These are phyloP conservation scores for Callyntrura guangdongensis DNA, from an alignment of 2,888 invertebrate genomes.

Conservation along the genomic window DNA sequence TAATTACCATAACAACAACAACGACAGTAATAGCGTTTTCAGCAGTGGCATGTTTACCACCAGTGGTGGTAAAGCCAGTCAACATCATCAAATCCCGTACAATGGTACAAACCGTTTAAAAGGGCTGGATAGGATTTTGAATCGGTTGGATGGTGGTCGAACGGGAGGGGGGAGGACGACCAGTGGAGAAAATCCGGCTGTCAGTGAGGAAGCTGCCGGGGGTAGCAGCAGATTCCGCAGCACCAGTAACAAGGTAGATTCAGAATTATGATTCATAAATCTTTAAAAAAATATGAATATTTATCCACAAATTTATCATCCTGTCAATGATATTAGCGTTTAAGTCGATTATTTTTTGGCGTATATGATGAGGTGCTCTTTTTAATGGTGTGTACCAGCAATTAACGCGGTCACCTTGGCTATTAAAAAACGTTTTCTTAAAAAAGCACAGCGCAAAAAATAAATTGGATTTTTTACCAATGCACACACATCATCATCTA, in stretches of 20 bases:
- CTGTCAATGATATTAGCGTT: not conserved
- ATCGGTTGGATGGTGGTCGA: slow-evolving; percentile 79
- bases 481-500: not conserved
- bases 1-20: too few relatives aligned
- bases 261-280: not conserved
- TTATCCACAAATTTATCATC: not conserved
- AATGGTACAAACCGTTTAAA: slow-evolving; percentile 76
- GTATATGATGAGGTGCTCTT: not conserved
- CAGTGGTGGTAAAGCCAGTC: not conserved
- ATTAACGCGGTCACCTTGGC: slow-evolving; percentile 10
- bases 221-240: not conserved
- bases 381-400: too few relatives aligned
- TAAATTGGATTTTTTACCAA: too few relatives aligned
- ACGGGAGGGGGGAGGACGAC: not conserved
- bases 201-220: not conserved
- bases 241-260: slow-evolving; percentile 11
- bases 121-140: slow-evolving; percentile 83
- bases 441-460: too few relatives aligned
- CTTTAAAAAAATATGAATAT: too few relatives aligned
- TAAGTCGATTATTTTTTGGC: not conserved
- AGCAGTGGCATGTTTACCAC: not conserved
- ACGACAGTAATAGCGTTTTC: slow-evolving; percentile 12
- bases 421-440: not conserved
- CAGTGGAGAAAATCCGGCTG: not conserved
- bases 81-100: not conserved